phyloP scores from a whole-genome alignment of 2,888 invertebrate genomes.

The Lamproptera curius region DNA sequence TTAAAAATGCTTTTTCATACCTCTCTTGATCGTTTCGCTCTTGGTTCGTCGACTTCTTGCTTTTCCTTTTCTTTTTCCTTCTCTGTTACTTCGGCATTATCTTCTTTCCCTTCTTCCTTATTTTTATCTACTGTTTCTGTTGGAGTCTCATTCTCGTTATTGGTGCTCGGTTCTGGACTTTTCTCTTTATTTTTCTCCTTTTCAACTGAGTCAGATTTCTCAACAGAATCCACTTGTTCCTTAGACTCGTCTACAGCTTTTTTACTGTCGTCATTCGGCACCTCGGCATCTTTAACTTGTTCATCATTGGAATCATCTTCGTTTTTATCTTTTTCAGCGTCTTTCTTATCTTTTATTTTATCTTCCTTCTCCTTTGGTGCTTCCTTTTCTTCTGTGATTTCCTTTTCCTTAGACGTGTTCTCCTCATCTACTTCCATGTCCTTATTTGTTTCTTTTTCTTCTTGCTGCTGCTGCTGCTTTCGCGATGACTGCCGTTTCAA shows the following conservation, averaged over 20 bases:
- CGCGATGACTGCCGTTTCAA: conserved; percentile 56
- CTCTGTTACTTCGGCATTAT: conserved; percentile 20
- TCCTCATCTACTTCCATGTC: conserved; percentile 8
- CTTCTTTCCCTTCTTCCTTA: conserved; percentile 19
- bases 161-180: conserved; percentile 8
- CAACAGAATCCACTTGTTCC: conserved; percentile 17
- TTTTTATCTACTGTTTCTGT: conserved; percentile 14
- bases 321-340: conserved; percentile 18
- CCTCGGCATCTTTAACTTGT: conserved; percentile 15
- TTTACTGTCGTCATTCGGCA: conserved; percentile 19
- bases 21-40: conserved; percentile 68
- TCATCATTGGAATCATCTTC: conserved; percentile 16
- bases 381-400: not conserved
- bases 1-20: too few species aligned
- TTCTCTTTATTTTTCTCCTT: conserved; percentile 31
- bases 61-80: conserved; percentile 32
- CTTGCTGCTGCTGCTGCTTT: conserved; percentile 42
- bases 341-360: too few species aligned
- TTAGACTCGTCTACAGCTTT: conserved; percentile 18
- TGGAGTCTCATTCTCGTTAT: conserved; percentile 20
- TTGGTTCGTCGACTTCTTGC: conserved; percentile 51
- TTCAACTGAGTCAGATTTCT: conserved; percentile 14
- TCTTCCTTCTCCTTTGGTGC: conserved; percentile 23
- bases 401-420: conserved; percentile 22
- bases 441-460: conserved; percentile 38